Evolutionary conservation across 2,113 vertebrate species (phyloP), one percentile per base, ranked within the genome.

Genomic region (Campylomormyrus tamandua): DNA sequence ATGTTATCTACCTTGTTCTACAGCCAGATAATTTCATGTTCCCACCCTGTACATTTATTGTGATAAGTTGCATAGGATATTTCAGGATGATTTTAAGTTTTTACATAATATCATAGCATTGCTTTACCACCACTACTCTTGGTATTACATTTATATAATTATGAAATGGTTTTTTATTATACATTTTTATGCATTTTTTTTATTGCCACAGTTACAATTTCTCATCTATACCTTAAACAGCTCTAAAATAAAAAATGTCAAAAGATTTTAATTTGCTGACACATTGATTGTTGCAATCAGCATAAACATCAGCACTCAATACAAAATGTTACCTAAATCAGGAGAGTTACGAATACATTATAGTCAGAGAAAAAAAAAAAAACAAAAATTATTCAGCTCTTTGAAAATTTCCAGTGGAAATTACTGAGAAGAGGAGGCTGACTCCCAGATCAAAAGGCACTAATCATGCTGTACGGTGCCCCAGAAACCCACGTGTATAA

Each of bases 401-500:
- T 97, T 96, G 94, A 95, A 96, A 95, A 94, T 95, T 96, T 96
- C 94, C 94, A 94, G 92, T 93, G 94, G 94, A 97, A 97, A 97
- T 97, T 93, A 97, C 94, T 94, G 94, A 94, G 94, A 95, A 96
- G 94, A 95, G 93, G 92, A 93, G 93, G 93, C 94, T 92, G 92
- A 94, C 95, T 93, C 92, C 93, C 93, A 95, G 96, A 97, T 97
- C 96, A 98, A 97, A 94, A 94, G 95, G 95, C 94, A 94, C 95
- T 96, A 97, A 97, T 97, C 96, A 95, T 91, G 94, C 94, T 93
- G 95, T 94, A 95, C 94, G 90, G 92, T 95, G 95, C 95, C 96
- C 96, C 92, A 93, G 93, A 96, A 96, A 96, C 94, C 95, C 93
- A 91, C 93, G 92, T 93, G 93, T 93, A 93, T 95, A 96, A 96